Evolutionary conservation across 2,888 invertebrate species (phyloP), one percentile per base, ranked within the genome.

Genomic region (Acronicta alni): DNA sequence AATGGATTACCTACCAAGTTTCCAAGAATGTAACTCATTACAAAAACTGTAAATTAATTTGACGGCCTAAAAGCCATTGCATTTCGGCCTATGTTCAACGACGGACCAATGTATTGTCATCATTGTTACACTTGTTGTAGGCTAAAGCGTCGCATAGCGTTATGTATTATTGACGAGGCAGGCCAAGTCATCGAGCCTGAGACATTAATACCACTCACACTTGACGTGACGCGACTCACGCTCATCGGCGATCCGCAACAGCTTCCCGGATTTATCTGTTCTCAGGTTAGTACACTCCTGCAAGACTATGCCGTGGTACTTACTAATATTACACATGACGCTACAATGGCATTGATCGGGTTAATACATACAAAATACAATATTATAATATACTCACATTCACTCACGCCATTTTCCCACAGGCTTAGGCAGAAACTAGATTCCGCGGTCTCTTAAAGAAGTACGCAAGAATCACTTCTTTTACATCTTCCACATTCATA

Each of bases 191-290:
- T 95, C 37, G 99, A 99, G 87, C 96, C 97, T 0, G 98, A 98
- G 89, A 95, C 96, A 2, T 89, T 98, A 67, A 95, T 98, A 68
- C 98, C 98, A 0, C 93, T 98, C 43, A 95, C 96, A 81, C 95
- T 97, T 66, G 96, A 96, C 51, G 95, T 97, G 5, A 96, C 95
- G 44, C 97, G 96, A 51, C 89, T 98, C 46, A 95, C 98, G 38
- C 93, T 99, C 66, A 97, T 98, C 30, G 98, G 98, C 0, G 98
- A 99, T 91, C 97, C 97, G 2, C 96, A 97, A 81, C 98, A 98
- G 85, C 92, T 98, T 52, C 97, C 97, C 0, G 97, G 98, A 0
- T 97, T 97, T 20, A 96, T 98, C 48, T 88, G 97, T 67, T 97
- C 97, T 16, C 95, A 95, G 93, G 97, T 97, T 15, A 44, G 62